Conservation (phyloP, 1,140 invertebrate genomes). For the Eumeta japonica region DNA sequence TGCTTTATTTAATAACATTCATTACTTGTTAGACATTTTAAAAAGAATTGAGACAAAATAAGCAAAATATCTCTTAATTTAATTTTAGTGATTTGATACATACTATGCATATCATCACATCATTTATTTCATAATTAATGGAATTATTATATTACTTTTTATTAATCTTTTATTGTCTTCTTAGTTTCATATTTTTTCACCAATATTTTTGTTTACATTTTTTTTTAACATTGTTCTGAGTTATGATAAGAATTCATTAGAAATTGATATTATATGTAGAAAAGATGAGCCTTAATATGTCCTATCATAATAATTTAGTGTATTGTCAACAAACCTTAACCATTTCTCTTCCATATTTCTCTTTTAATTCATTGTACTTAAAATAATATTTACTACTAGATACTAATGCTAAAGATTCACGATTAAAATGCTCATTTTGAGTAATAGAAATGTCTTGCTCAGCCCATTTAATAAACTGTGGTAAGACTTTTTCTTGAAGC, state of each 20-base stretch:
- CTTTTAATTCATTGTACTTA: constrained; percentile 75
- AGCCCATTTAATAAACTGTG: constrained; percentile 70
- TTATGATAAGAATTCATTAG: too few species aligned
- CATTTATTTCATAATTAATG: too few species aligned
- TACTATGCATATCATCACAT: too few species aligned
- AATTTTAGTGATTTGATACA: too few species aligned
- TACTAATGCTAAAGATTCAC: constrained; percentile 68
- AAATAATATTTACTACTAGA: constrained; percentile 68
- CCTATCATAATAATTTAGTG: background rate
- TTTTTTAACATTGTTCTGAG: too few species aligned
- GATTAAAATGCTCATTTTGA: constrained; percentile 22
- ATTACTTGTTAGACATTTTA: too few species aligned
- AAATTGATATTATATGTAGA: too few species aligned
- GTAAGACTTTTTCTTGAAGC: constrained; percentile 59
- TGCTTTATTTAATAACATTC: too few species aligned
- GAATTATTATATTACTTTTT: too few species aligned
- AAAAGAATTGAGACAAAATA: too few species aligned
- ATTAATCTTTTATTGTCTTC: background rate
- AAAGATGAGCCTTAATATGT: too few species aligned
- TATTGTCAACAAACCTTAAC: constrained; percentile 55
- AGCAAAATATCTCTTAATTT: too few species aligned
- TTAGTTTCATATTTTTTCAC: background rate
- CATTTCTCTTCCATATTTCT: constrained; percentile 74
- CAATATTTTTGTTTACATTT: background rate
- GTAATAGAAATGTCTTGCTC: constrained; percentile 27